These are phyloP conservation scores for Ceratosolen solmsi DNA, from an alignment of 1,140 invertebrate genomes.

Conservation along the genomic window DNA sequence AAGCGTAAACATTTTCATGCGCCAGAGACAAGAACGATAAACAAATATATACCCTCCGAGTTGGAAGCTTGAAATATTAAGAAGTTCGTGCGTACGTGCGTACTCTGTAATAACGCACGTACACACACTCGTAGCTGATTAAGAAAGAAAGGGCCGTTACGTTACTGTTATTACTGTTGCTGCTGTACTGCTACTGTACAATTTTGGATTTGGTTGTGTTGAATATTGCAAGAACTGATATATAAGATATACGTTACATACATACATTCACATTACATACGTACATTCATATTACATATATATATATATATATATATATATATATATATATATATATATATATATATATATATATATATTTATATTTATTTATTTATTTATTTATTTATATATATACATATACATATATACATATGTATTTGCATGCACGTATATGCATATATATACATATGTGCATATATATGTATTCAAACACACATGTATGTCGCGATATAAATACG, in stretches of 20 bases:
- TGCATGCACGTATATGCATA: not conserved
- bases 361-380: too few species aligned
- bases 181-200: slow-evolving; percentile 34
- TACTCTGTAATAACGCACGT: not conserved
- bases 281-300: not conserved
- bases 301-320: too few species aligned
- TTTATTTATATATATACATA: too few species aligned
- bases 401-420: not conserved
- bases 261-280: too few species aligned
- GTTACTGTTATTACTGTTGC: not conserved
- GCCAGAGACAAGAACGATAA: slow-evolving; percentile 8
- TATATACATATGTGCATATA: too few species aligned
- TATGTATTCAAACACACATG: too few species aligned
- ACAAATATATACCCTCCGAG: slow-evolving; percentile 27
- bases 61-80: not conserved
- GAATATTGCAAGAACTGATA: slow-evolving; percentile 37
- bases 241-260: not conserved
- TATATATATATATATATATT: too few species aligned
- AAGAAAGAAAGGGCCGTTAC: slow-evolving; percentile 46
- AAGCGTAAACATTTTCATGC: slow-evolving; percentile 58
- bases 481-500: slow-evolving; percentile 7
- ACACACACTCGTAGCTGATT: slow-evolving; percentile 39
- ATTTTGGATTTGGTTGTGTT: slow-evolving; percentile 42
- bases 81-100: not conserved
- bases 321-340: too few species aligned